Evolutionary conservation across 2,888 invertebrate genomes (phyloP), one percentile per base, ranked within the genome.

Genomic region (Antitype chi): DNA sequence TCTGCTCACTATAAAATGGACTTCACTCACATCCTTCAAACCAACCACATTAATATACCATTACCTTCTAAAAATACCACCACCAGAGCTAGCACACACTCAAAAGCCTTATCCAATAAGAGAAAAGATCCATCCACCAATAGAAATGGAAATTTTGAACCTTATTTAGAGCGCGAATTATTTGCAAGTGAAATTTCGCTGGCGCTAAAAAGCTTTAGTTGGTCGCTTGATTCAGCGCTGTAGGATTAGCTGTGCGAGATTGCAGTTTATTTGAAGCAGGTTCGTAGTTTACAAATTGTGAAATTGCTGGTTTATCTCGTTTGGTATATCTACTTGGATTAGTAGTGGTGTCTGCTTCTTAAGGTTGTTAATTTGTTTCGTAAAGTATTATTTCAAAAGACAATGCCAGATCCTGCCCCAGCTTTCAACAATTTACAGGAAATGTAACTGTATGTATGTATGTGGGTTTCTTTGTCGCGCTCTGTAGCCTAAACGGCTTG

Each of bases 151-250:
- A 73, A 82, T 83, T 73, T 55, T 78, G 47, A 43, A 68, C 63
- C 80, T 78, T 80, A 85, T 85, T 78, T 81, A 76, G 70, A 78
- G 57, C 72, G 71, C 23, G 71, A 78, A 70, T 76, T 85, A 85
- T 85, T 85, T 85, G 86, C 86, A 85, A 85, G 85, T 76, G 60
- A 85, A 85, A 85, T 85, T 78, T 74, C 38, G 62, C 64, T 68
- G 43, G 55, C 73, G 60, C 76, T 83, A 78, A 85, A 85, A 83
- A 78, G 81, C 76, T 85, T 78, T 64, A 80, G 80, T 74, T 66
- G 69, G 85, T 75, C 63, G 73, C 78, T 85, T 78, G 78, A 78
- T 74, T 81, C 75, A 81, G 84, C 81, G 74, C 70, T 71, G 52
- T 8, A 67, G 81, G 84, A 80, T 81, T 77, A 85, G 82, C 23